Base-by-base conservation (phyloP, 2,888 invertebrate species). In the Pelosia muscerda region DNA sequence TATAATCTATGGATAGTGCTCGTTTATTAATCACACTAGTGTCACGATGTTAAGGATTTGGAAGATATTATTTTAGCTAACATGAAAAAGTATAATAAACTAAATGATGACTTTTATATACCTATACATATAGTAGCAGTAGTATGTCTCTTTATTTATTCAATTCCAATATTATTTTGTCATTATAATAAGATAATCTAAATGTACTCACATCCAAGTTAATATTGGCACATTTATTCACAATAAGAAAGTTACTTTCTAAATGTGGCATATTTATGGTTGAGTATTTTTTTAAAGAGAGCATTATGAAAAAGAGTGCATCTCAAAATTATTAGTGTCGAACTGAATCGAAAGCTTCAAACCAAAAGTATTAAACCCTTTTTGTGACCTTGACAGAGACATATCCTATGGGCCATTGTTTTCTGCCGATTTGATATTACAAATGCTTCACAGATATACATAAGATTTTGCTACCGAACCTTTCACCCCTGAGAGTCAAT, bases 1-100 rank as follows among this genome's bases (percentile, higher is more conserved):
- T 53, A 62, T 67, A 49, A 70, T 71, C 56, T 72, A 59, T 57
- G 57, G 65, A 66, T 64, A 63, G 69, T 71, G 61, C 42, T 31
- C 23, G 53, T 63, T 34, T 65, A 79, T 81, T 74, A 81, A 81
- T 81, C 74, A 81, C 67, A 68, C 69, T 59, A 78, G 70, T 74
- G 66, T 72, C 79, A 76, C 69, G 63, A 69, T 73, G 65, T 65
- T 25, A 19, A 53, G n/a, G n/a, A n/a, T n/a, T n/a, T n/a, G n/a
- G n/a, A 34, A 22, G 9, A 23, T 8, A 38, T 25, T 54, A n/a
- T 63, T 62, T 22, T 15, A 38, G n/a, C 38, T 38, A 38, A 4
- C 10, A 59, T 25, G 25, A 25, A 38, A 3, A 58, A 58, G 31
- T 10, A 13, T 13, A 42, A 19, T 42, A 19, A 6, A 1, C 0